Evolutionary conservation across 2,113 vertebrate genomes (phyloP).

Genomic region (Petrocephalus zakoni): DNA sequence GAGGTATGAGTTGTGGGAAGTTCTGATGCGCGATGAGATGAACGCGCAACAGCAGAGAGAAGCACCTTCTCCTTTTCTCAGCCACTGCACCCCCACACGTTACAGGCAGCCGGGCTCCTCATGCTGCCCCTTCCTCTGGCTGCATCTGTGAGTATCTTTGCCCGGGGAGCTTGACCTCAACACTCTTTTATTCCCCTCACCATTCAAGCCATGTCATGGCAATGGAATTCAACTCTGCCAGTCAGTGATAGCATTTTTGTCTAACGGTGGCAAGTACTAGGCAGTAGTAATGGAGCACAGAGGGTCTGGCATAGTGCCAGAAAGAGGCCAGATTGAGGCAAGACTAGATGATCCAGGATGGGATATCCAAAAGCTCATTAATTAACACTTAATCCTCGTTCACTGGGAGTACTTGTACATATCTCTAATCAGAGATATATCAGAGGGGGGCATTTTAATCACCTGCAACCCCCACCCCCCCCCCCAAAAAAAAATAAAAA

Average conservation of each 20-base stretch:
- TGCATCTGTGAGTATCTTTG: slow-evolving; percentile 38
- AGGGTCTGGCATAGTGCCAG: slow-evolving; percentile 9
- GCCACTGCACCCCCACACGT: slow-evolving; percentile 30
- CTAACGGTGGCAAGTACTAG: slow-evolving; percentile 42
- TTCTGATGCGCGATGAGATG: background rate
- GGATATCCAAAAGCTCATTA: background rate
- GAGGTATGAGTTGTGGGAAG: background rate
- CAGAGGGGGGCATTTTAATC: background rate
- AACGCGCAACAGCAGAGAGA: background rate
- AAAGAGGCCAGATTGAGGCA: slow-evolving; percentile 8
- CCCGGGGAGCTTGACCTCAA: slow-evolving; percentile 45
- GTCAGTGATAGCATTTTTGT: slow-evolving; percentile 50
- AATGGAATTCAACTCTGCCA: slow-evolving; percentile 42
- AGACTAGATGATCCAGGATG: background rate
- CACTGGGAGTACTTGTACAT: background rate
- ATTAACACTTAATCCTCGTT: background rate
- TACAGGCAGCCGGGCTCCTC: slow-evolving; percentile 45
- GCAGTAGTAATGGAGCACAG: slow-evolving; percentile 38
- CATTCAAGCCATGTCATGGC: slow-evolving; percentile 36
- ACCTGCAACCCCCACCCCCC: background rate
- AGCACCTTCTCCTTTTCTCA: background rate
- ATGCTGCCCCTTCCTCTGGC: slow-evolving; percentile 38
- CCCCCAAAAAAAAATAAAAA: too few relatives aligned
- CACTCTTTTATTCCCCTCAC: background rate
- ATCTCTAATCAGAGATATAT: background rate